These are phyloP conservation scores for Lycodopsis pacificus DNA, from an alignment of 2,797 vertebrate genomes.

Conservation along the genomic window DNA sequence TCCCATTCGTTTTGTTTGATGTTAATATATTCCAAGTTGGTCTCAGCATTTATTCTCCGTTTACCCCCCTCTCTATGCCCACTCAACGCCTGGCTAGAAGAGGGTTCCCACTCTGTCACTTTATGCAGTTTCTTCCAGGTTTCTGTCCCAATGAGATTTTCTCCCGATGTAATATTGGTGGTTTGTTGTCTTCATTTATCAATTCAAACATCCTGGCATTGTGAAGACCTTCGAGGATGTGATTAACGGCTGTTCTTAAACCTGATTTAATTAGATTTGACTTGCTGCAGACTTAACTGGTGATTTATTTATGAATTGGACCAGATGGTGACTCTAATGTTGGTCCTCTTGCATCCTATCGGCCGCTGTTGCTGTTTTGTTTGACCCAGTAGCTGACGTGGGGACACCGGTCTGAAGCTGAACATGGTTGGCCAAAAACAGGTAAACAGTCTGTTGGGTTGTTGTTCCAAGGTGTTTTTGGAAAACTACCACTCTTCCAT, in stretches of 20 bases:
- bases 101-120: slow-evolving; percentile 24
- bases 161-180: background rate
- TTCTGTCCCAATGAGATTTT: slow-evolving; percentile 37
- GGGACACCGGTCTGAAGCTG: slow-evolving; percentile 1
- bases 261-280: slow-evolving; percentile 32
- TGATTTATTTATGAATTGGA: slow-evolving; percentile 34
- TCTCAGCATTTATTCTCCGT: slow-evolving; percentile 44
- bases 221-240: slow-evolving; percentile 4
- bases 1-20: slow-evolving; percentile 12
- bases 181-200: slow-evolving; percentile 30
- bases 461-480: background rate
- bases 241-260: background rate
- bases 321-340: background rate
- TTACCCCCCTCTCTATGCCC: slow-evolving; percentile 37
- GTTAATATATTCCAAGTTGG: slow-evolving; percentile 34
- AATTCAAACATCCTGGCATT: slow-evolving; percentile 13
- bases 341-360: background rate
- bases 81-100: slow-evolving; percentile 19
- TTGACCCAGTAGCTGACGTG: background rate
- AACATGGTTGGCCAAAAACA: slow-evolving; percentile 3
- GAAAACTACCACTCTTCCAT: background rate
- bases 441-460: slow-evolving; percentile 1
- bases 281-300: slow-evolving; percentile 22
- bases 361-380: background rate
- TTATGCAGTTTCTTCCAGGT: slow-evolving; percentile 31